Evolutionary conservation across 2,888 invertebrate species (phyloP), one percentile per base, ranked within the genome.

Genomic region (Melanostoma mellinum): DNA sequence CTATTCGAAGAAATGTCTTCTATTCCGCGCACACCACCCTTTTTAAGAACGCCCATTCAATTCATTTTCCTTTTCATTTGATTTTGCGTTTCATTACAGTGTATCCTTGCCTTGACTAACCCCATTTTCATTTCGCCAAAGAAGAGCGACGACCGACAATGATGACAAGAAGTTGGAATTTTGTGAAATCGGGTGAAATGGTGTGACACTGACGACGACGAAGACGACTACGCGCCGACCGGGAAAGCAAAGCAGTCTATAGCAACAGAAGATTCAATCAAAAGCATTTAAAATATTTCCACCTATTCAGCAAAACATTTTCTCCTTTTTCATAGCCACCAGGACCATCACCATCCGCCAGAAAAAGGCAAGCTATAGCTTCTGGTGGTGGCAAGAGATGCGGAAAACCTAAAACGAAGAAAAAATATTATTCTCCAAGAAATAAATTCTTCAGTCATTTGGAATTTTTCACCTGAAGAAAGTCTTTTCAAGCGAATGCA

Each of bases 31-130:
- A 4, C 44, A 6, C 38, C 46, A 9, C 0, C 10, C 36, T 20
- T 55, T 53, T 35, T 20, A 20, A 9, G 40, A 8, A 30, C 20
- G 9, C 61, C 48, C 56, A 65, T 35, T 68, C 35, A 58, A 69
- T 79, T 71, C 63, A 71, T 84, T 84, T 84, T 84, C 84, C 74
- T 71, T 84, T 79, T 84, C 84, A 84, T 84, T 84, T 84, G 79
- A 69, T 74, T 82, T 78, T 74, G 74, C 74, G 48, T 69, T 73
- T 63, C 68, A 74, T 74, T 73, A 67, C 52, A 55, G 36, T 8
- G 10, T 38, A 10, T n/a, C 8, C 32, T 10, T 20, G 20, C 9
- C 38, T 33, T 58, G 63, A 40, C 38, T 58, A 2, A 33, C 50
- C 46, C 46, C 32, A 44, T 46, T 48, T 61, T 61, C 6, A 8